These are phyloP conservation scores for Pandemis heparana DNA, from an alignment of 2,888 invertebrate species.

Conservation along the genomic window DNA sequence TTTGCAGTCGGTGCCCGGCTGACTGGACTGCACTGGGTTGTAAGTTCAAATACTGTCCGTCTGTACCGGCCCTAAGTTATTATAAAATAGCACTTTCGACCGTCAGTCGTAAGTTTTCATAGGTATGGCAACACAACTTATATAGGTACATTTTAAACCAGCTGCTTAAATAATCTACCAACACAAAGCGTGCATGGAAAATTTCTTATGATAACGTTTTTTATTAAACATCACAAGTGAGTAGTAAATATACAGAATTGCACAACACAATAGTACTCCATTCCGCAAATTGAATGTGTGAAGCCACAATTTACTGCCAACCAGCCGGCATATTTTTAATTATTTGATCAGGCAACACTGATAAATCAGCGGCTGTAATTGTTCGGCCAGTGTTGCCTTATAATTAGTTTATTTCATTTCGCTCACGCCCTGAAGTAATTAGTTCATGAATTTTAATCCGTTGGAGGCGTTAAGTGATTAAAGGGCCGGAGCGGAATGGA, in stretches of 20 bases:
- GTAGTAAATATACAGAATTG: slow-evolving; percentile 54
- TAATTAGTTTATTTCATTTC: slow-evolving; percentile 76
- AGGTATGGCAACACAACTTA: too few species aligned
- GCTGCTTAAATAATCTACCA: too few species aligned
- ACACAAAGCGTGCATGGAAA: not conserved
- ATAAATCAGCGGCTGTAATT: slow-evolving; percentile 78
- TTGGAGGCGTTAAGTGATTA: slow-evolving; percentile 60
- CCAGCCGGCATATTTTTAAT: slow-evolving; percentile 76
- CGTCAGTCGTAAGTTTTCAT: too few species aligned
- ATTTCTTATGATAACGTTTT: not conserved
- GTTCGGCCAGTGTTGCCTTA: slow-evolving; percentile 65
- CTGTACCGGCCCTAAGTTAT: too few species aligned
- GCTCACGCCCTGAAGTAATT: slow-evolving; percentile 68
- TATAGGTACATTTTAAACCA: too few species aligned
- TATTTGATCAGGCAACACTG: slow-evolving; percentile 81
- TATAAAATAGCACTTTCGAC: too few species aligned
- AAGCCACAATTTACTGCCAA: slow-evolving; percentile 66
- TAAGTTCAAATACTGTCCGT: too few species aligned
- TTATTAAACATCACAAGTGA: slow-evolving; percentile 50
- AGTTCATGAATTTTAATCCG: slow-evolving; percentile 70
- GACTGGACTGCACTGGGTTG: too few species aligned
- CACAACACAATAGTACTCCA: slow-evolving; percentile 57
- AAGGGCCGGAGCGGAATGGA: slow-evolving; percentile 23
- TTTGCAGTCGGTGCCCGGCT: too few species aligned
- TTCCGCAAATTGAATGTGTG: slow-evolving; percentile 76